phyloP scores from a whole-genome alignment of 1,140 invertebrate genomes.

The Lucilia cuprina region DNA sequence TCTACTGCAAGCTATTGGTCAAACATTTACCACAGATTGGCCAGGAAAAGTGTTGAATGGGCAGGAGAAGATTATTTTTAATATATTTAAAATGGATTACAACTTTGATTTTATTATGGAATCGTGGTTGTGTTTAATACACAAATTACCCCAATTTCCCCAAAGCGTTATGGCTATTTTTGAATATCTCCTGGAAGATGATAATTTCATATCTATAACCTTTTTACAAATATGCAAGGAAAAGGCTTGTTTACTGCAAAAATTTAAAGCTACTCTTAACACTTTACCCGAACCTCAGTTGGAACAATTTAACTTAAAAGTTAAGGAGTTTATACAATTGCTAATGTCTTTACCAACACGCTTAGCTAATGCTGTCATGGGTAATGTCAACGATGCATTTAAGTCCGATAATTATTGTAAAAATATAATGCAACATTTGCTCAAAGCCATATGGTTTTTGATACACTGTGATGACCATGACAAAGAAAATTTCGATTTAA shows the following conservation, averaged over 20 bases:
- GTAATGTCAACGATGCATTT: conserved; percentile 68
- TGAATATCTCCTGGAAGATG: conserved; percentile 45
- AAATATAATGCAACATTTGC: conserved; percentile 69
- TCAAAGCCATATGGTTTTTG: conserved; percentile 68
- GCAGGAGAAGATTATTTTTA: conserved; percentile 42
- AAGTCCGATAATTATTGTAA: conserved; percentile 67
- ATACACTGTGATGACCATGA: conserved; percentile 48
- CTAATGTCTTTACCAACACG: conserved; percentile 72
- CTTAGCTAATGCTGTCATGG: conserved; percentile 71
- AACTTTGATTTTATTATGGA: conserved; percentile 45
- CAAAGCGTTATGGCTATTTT: conserved; percentile 13
- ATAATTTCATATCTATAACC: conserved; percentile 44
- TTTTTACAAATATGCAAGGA: conserved; percentile 48
- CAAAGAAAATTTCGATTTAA: conserved; percentile 61
- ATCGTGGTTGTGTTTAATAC: conserved; percentile 45
- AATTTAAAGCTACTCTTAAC: conserved; percentile 46
- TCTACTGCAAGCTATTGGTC: conserved; percentile 63
- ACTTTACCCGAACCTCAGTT: conserved; percentile 45
- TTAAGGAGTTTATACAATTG: conserved; percentile 66
- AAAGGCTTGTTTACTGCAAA: conserved; percentile 42
- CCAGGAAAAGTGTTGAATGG: conserved; percentile 53
- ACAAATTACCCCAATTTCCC: conserved; percentile 1
- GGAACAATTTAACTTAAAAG: conserved; percentile 47
- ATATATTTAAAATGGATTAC: conserved; percentile 55
- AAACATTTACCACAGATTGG: conserved; percentile 67